Evolutionary conservation across 2,888 invertebrate genomes (phyloP).

Genomic region (Tetragnatha montana): DNA sequence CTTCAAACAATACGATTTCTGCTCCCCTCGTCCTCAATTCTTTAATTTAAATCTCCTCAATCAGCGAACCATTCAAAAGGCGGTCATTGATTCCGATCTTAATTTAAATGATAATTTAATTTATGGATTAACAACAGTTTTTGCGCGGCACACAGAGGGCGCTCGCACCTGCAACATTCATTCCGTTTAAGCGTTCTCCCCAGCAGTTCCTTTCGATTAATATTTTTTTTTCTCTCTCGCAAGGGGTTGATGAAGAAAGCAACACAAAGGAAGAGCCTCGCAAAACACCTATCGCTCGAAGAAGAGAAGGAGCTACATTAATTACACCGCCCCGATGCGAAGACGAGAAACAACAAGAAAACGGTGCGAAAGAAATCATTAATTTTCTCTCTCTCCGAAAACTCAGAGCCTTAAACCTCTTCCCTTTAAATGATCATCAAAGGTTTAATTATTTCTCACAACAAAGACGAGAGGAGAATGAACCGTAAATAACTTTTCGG

Average conservation of each 20-base stretch:
- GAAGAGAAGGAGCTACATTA: slow-evolving; percentile 36
- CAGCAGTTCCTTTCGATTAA: neutral
- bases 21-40: neutral
- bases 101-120: neutral
- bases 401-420: slow-evolving; percentile 28
- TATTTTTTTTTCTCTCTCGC: neutral
- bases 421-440: slow-evolving; percentile 61
- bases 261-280: neutral
- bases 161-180: neutral
- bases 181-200: neutral
- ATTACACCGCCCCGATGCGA: slow-evolving; percentile 33
- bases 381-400: slow-evolving; percentile 39
- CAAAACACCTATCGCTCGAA: neutral
- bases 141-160: neutral
- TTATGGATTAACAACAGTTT: neutral
- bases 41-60: neutral
- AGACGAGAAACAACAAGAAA: slow-evolving; percentile 25
- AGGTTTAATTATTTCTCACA: slow-evolving; percentile 61
- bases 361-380: slow-evolving; percentile 54
- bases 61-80: neutral
- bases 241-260: neutral
- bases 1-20: neutral
- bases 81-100: neutral
- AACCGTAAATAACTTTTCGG: slow-evolving; percentile 44
- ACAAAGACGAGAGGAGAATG: slow-evolving; percentile 23